A percentile compares a stretch with the other conserved stretches of the same genome.
These are phyloP conservation scores for Xiphias gladius DNA, from an alignment of 2,113 vertebrate species.

Conservation along the genomic window DNA sequence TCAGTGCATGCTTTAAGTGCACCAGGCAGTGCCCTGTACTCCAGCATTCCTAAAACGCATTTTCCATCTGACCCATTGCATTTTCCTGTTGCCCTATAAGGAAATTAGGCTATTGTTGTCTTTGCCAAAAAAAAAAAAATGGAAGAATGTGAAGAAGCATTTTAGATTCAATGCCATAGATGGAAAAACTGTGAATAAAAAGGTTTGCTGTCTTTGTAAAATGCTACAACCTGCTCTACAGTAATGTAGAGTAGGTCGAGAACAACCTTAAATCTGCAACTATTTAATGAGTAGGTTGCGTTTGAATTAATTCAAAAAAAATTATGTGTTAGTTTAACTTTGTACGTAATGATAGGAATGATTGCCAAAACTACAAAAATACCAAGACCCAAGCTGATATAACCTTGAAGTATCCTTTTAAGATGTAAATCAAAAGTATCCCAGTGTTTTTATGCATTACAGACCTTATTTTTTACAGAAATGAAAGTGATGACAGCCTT, in stretches of 20 bases:
- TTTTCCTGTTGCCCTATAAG: background rate
- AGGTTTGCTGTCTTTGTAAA: background rate
- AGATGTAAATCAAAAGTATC: background rate
- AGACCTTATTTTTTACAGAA: background rate
- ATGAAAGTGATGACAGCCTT: conserved; percentile 22
- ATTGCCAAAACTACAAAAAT: background rate
- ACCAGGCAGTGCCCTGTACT: background rate
- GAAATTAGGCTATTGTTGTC: background rate
- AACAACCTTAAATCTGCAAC: background rate
- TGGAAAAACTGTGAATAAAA: background rate
- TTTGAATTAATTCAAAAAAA: background rate
- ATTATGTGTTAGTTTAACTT: background rate
- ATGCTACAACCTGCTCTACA: background rate
- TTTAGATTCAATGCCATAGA: background rate
- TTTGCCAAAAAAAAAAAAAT: background rate
- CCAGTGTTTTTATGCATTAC: background rate
- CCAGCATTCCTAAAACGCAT: background rate
- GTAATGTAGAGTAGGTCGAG: no score
- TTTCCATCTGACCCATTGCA: background rate
- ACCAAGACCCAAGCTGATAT: background rate
- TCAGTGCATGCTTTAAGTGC: background rate
- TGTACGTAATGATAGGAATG: background rate
- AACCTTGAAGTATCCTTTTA: no score
- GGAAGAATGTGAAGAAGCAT: background rate
- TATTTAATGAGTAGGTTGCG: background rate